Percentiles rank a stretch among this genome's conserved stretches.
Evolutionary conservation across 2,113 vertebrate species (phyloP).

Genomic region (Oceanites oceanicus): DNA sequence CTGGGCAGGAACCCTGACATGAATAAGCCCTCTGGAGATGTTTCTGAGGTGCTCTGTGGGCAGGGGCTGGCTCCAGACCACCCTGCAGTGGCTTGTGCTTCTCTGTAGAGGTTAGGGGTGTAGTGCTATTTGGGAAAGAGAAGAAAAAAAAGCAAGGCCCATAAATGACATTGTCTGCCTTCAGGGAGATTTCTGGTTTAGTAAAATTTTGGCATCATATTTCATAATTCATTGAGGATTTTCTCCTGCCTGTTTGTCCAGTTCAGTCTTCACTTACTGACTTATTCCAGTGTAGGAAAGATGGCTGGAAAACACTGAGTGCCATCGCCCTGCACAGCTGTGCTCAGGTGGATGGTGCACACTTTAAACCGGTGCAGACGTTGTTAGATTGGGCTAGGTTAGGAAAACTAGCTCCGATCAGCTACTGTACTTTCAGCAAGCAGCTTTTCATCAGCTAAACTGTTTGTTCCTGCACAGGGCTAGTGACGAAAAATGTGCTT

Average conservation of each 20-base stretch:
- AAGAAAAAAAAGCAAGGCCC: fast-evolving
- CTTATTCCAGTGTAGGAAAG: background rate
- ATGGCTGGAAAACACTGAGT: background rate
- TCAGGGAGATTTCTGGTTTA: background rate
- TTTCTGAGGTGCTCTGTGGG: background rate
- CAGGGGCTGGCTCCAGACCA: background rate
- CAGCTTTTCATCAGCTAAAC: background rate
- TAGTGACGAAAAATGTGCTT: background rate
- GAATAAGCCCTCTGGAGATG: background rate
- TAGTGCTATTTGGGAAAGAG: background rate
- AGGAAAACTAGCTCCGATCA: background rate
- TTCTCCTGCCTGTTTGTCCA: background rate
- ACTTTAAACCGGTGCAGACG: fast-evolving
- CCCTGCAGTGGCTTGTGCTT: background rate
- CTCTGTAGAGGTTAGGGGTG: background rate
- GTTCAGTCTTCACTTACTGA: background rate
- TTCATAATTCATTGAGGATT: background rate
- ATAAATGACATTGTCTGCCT: background rate
- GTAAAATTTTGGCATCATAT: background rate
- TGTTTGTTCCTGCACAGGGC: background rate
- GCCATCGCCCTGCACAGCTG: background rate
- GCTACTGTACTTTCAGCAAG: background rate
- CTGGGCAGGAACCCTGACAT: background rate
- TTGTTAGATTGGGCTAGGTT: background rate
- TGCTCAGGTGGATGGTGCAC: background rate